Evolutionary conservation across 2,888 invertebrate species (phyloP), one percentile per base, ranked within the genome.

Genomic region (Drosophila leonis): DNA sequence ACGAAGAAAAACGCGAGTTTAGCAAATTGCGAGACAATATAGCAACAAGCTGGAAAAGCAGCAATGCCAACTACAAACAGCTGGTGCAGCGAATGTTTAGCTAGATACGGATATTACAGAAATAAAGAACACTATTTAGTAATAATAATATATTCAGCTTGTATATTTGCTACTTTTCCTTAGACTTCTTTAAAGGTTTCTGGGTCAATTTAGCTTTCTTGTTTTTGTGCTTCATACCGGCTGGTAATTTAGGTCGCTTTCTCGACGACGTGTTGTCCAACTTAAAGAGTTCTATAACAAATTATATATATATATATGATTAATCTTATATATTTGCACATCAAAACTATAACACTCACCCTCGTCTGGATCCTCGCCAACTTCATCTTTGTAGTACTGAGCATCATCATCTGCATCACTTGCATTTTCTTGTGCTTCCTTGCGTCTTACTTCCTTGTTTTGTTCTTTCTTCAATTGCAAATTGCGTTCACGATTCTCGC

Each of bases 331-430:
- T 15, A 18, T n/a, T n/a, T 24, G 27, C 8, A 7, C 1, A 10
- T n/a, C 5, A 18, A 13, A 9, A 42, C 7, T 52, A 33, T 27
- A 44, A 27, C 6, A 42, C 69, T 46, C n/a, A 90, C 90, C 97
- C 94, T 95, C 94, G 77, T 98, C 98, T 0, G 98, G 98, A 89
- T 97, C 97, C 82, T 96, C 95, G 37, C 98, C 98, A 27, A 98
- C 97, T 94, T 98, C 98, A 80, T 97, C 94, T 77, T 96, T 94
- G 92, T 97, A 98, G 93, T 98, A 98, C 75, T 96, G 95, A 0
- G 95, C 95, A 93, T 98, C 97, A 89, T 97, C 96, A 62, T 96
- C 96, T 0, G 94, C 94, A 42, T 93, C 93, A 0, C 92, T 93
- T 84, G 94, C 95, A 31, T 95, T 94, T 10, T 72, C 82, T 35